Evolutionary conservation across 2,797 vertebrate species (phyloP).

Genomic region (Callimico goeldii): DNA sequence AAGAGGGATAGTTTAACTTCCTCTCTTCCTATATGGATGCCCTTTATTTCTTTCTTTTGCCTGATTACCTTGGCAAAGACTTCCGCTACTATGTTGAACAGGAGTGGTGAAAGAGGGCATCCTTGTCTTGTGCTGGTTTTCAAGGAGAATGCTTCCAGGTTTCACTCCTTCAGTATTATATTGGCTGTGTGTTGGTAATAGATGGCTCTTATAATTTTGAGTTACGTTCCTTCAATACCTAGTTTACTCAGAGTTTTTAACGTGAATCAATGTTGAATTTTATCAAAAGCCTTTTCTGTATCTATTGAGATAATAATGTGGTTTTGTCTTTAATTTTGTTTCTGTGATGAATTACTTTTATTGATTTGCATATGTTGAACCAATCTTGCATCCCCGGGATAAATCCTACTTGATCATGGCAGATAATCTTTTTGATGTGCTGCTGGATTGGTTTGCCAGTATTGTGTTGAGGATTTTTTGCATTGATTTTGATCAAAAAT

Average conservation of each 20-base stretch:
- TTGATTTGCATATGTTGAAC: background rate
- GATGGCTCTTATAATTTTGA: background rate
- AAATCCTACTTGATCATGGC: background rate
- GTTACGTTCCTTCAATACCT: background rate
- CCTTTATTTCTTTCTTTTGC: background rate
- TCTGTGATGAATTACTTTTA: background rate
- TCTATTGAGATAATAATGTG: background rate
- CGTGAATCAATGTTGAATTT: background rate
- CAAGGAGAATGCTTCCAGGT: background rate
- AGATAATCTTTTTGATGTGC: background rate
- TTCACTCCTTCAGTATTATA: background rate
- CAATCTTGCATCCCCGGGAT: background rate
- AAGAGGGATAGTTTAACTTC: background rate
- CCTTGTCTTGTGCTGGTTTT: background rate
- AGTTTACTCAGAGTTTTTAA: background rate
- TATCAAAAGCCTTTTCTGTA: background rate
- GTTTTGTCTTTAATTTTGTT: background rate
- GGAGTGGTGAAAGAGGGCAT: background rate
- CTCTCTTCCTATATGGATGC: background rate
- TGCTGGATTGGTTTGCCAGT: background rate
- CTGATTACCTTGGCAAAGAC: background rate
- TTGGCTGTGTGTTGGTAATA: background rate
- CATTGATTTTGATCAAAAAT: background rate
- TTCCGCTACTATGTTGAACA: background rate
- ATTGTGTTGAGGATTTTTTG: background rate